Base-by-base conservation (phyloP, 2,888 invertebrate species). In the Cetonia aurata region DNA sequence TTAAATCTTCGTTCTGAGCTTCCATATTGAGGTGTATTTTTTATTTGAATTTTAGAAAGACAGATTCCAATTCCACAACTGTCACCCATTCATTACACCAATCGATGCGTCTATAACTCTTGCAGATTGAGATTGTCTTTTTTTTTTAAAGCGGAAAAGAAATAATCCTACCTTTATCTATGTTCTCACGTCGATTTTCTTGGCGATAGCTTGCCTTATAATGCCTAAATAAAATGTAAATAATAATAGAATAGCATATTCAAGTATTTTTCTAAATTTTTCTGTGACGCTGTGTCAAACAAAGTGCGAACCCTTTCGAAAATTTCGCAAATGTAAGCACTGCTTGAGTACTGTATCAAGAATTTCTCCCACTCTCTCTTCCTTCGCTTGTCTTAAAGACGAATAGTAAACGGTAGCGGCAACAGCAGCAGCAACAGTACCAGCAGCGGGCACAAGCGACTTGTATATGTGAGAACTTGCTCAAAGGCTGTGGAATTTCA, bases 401-500 rank as follows among this genome's bases (percentile, higher is more conserved):
- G 77, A 74, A 33, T 56, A 9, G 55, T 72, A 70, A 56, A 37
- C 52, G 44, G 52, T 25, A 52, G 15, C 13, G n/a, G 55, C 41
- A 37, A 37, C 55, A 37, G 55, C 13, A 33, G 15, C 33, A 56
- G 73, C 71, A 75, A 12, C 37, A 37, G 52, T 33, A 52, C 8
- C 13, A 31, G 55, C 41, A 37, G 37, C 37, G 3, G 13, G 13
- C 12, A 33, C 33, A 56, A 73, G 69, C 75, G 75, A 73, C 74
- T 69, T 15, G 41, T 74, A 74, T 74, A 76, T 74, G 74, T 72
- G 75, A 71, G 72, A 75, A 76, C 71, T 75, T 74, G 67, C 75
- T 80, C 80, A 81, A 81, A 81, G 79, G 80, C 79, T 74, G 77
- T 75, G 81, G 80, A 81, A 81, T 80, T 81, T 79, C 80, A 81